Evolutionary conservation across 2,888 invertebrate species (phyloP).

Genomic region (Lepidochrysops patricia): DNA sequence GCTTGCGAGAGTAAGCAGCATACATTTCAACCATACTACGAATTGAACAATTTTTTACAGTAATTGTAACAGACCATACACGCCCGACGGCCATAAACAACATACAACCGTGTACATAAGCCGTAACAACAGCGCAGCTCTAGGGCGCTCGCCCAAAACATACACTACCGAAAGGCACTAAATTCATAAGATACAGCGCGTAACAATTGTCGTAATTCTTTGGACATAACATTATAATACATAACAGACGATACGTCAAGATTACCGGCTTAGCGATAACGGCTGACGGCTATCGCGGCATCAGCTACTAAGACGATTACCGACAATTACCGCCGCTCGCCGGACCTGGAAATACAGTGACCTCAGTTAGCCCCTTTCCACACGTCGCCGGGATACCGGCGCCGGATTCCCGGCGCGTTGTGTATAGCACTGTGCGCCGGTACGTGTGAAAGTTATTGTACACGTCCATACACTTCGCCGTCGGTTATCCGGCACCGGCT

Average conservation of each 20-base stretch:
- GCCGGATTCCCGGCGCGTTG: too few species aligned
- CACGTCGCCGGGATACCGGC: too few species aligned
- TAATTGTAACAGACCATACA: background rate
- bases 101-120: conserved; percentile 26
- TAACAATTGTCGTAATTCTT: conserved; percentile 32
- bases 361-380: background rate
- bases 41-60: too few species aligned
- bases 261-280: conserved; percentile 9
- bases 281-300: background rate
- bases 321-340: too few species aligned
- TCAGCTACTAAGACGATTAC: too few species aligned
- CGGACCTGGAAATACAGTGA: background rate
- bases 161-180: conserved; percentile 60
- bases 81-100: conserved; percentile 9
- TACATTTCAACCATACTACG: too few species aligned
- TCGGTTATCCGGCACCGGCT: too few species aligned
- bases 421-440: too few species aligned
- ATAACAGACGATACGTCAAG: conserved; percentile 14
- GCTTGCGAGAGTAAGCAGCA: too few species aligned
- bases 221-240: conserved; percentile 20
- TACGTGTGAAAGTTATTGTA: too few species aligned
- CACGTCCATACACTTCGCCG: too few species aligned
- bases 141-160: conserved; percentile 38
- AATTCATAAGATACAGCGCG: conserved; percentile 69
- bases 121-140: conserved; percentile 28